Evolutionary conservation across 2,797 vertebrate genomes (phyloP).

Genomic region (Melanogrammus aeglefinus): DNA sequence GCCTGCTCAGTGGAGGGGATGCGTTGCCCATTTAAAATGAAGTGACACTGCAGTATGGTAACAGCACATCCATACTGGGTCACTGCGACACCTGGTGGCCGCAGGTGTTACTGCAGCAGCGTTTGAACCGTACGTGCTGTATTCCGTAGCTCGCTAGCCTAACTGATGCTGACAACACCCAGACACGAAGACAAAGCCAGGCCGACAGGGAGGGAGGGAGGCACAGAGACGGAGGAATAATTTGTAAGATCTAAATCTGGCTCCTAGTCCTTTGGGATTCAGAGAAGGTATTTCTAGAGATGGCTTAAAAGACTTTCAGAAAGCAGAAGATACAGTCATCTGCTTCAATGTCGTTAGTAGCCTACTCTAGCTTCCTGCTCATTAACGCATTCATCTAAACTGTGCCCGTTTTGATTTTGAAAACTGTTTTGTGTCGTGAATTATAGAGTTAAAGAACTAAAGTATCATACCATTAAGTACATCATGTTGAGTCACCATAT

Average conservation of each 20-base stretch:
- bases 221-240: neutral
- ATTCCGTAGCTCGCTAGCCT: slow-evolving; percentile 4
- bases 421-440: neutral
- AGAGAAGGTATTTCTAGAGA: slow-evolving; percentile 37
- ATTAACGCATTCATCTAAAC: neutral
- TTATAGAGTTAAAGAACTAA: neutral
- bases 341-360: neutral
- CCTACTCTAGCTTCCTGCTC: neutral
- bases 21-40: slow-evolving; percentile 47
- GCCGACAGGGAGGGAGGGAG: slow-evolving; percentile 5
- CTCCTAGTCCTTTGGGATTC: slow-evolving; percentile 26
- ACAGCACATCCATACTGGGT: slow-evolving; percentile 29
- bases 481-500: neutral
- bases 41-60: slow-evolving; percentile 64
- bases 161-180: slow-evolving; percentile 10
- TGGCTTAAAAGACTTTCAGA: slow-evolving; percentile 15
- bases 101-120: slow-evolving; percentile 36
- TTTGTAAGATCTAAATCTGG: slow-evolving; percentile 26
- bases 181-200: slow-evolving; percentile 10
- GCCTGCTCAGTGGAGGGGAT: neutral
- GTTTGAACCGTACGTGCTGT: neutral
- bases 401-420: neutral
- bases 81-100: slow-evolving; percentile 61
- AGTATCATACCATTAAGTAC: neutral
- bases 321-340: neutral